Base-by-base conservation (phyloP, 2,888 invertebrate species). In the Osmoderma eremita region DNA sequence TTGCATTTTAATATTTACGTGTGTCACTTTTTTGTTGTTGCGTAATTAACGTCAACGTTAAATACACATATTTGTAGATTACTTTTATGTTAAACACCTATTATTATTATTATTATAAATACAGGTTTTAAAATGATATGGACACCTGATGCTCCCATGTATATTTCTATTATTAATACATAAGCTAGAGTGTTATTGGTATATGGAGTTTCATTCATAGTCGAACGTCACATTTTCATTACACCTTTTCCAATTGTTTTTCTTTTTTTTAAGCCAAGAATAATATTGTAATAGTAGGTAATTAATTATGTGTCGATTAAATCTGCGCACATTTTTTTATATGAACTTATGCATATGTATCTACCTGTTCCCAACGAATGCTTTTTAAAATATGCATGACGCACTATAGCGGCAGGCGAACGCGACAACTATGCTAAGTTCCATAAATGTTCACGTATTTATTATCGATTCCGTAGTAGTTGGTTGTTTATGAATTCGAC, bases 251-350 rank as follows among this genome's bases (percentile, higher is more conserved):
- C 45, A 30, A 61, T 45, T 61, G 58, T 61, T 61, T 61, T 61
- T 61, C 58, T 13, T 42, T 58, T 42, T 61, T 61, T 61, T 24
- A 13, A 24, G 15, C 24, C 12, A 18, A 3, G 58, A 30, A 61
- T 61, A 18, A 61, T 61, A 45, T 45, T 42, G 58, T 45, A 61
- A 45, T 61, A n/a, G 30, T 45, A 61, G 12, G 30, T 45, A 61
- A 61, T 61, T 61, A 61, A 61, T 61, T 61, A 61, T 61, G 30
- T 41, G 13, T 24, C 45, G 58, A 61, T 61, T 61, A 45, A 41
- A 61, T 61, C 58, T 61, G 30, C 45, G 24, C 45, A 24, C 45
- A 61, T 61, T 45, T 61, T 58, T 54, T 51, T 51, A 30, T 30
- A 10, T 30, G 5, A 24, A 5, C 5, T 24, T n/a, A n/a, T n/a